phyloP scores from a whole-genome alignment of 2,888 invertebrate species.

The Therioaphis trifolii region DNA sequence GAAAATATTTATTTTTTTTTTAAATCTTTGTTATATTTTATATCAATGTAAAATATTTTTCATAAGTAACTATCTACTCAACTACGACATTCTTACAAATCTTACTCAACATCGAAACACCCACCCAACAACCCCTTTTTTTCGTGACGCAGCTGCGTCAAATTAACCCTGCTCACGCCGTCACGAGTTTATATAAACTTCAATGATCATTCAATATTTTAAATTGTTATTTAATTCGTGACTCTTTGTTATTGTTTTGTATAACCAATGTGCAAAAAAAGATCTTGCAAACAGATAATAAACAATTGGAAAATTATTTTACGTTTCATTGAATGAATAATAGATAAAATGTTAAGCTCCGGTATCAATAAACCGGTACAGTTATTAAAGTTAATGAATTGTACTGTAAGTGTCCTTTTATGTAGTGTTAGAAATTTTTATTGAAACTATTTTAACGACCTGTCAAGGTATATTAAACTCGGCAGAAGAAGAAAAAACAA shows the following conservation, averaged over 20 bases:
- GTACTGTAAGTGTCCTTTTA: background rate
- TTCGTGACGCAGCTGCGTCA: too few relatives aligned
- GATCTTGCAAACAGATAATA: background rate
- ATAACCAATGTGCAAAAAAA: background rate
- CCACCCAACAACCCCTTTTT: too few relatives aligned
- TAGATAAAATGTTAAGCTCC: constrained; percentile 8
- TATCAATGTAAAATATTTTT: too few relatives aligned
- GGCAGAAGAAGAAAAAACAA: background rate
- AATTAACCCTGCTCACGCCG: too few relatives aligned
- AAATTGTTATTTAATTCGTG: background rate
- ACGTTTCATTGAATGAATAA: constrained; percentile 9
- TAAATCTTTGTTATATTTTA: too few relatives aligned
- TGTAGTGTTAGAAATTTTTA: background rate
- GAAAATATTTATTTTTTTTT: too few relatives aligned
- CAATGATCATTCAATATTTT: background rate
- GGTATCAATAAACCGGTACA: constrained; percentile 5
- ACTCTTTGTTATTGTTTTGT: background rate
- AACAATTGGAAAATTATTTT: constrained; percentile 10
- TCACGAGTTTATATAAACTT: too few relatives aligned
- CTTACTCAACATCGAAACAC: too few relatives aligned
- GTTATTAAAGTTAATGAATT: constrained; percentile 3
- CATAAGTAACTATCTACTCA: too few relatives aligned
- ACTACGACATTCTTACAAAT: too few relatives aligned
- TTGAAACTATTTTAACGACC: constrained; percentile 14
- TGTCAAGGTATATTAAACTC: background rate